A percentile compares a stretch with the other conserved stretches of the same genome.
Conservation (phyloP, 2,888 invertebrate genomes). For the Automeris io region DNA sequence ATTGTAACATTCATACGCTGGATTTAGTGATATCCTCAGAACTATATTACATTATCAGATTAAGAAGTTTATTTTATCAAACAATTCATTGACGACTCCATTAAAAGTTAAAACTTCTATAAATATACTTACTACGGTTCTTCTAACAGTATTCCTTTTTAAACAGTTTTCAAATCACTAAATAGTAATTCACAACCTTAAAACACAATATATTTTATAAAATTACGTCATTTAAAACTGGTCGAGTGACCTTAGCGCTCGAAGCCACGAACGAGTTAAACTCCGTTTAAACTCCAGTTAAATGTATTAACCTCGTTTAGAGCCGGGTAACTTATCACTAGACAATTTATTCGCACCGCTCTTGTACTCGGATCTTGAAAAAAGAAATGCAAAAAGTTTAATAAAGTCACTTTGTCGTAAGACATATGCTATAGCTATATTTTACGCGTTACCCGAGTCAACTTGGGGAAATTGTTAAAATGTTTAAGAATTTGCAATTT, state of each 20-base stretch:
- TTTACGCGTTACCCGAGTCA: neutral
- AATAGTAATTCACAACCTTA: too few relatives aligned
- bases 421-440: slow-evolving; percentile 13
- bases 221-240: slow-evolving; percentile 20
- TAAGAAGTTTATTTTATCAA: too few relatives aligned
- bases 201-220: too few relatives aligned
- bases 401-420: slow-evolving; percentile 45
- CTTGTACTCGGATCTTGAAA: slow-evolving; percentile 37
- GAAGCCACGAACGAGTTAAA: slow-evolving; percentile 39
- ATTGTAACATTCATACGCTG: too few relatives aligned
- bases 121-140: too few relatives aligned
- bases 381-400: slow-evolving; percentile 61
- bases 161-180: too few relatives aligned
- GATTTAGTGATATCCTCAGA: too few relatives aligned
- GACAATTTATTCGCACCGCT: slow-evolving; percentile 52
- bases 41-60: too few relatives aligned
- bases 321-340: slow-evolving; percentile 53
- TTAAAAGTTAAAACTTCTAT: too few relatives aligned
- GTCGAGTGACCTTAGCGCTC: slow-evolving; percentile 26
- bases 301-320: slow-evolving; percentile 69
- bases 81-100: too few relatives aligned
- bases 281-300: slow-evolving; percentile 56
- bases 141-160: too few relatives aligned
- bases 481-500: neutral
- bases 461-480: neutral